Conservation (phyloP, 2,797 vertebrate genomes). For the Mormyrops boulengeri region DNA sequence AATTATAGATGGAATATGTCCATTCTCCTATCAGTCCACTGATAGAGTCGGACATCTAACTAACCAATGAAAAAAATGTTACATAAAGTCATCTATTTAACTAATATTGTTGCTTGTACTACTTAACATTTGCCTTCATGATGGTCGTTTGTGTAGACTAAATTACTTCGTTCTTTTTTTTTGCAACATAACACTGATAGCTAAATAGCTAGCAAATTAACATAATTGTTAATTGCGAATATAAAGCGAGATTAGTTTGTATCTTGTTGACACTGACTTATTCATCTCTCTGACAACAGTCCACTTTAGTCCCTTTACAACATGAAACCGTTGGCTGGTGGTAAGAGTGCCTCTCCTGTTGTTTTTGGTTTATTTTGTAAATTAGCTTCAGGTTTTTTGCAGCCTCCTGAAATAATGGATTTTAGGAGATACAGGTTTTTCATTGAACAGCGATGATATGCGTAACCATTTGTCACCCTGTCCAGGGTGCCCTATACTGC, state of each 20-base stretch:
- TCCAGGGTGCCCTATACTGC: no score
- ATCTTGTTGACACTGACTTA: not conserved
- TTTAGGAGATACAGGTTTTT: not conserved
- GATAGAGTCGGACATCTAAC: not conserved
- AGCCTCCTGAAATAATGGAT: not conserved
- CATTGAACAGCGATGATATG: not conserved
- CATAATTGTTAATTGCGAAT: not conserved
- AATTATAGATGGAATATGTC: not conserved
- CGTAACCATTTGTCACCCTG: no score
- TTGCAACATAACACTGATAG: not conserved
- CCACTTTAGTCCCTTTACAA: not conserved
- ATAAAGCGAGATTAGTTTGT: not conserved
- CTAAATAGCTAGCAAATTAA: not conserved
- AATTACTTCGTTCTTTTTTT: not conserved
- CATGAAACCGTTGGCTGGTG: not conserved
- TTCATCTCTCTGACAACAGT: not conserved
- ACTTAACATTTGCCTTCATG: not conserved
- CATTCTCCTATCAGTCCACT: not conserved
- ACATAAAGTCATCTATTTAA: not conserved
- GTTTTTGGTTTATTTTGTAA: not conserved
- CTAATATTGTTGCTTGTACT: not conserved
- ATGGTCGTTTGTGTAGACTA: not conserved
- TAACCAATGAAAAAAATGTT: not conserved
- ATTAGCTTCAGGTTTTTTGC: not conserved
- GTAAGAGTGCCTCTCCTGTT: not conserved